Percentiles rank a stretch among this genome's conserved stretches.
These are phyloP conservation scores for Acinonyx jubatus DNA, from an alignment of 2,113 vertebrate genomes.

Conservation along the genomic window DNA sequence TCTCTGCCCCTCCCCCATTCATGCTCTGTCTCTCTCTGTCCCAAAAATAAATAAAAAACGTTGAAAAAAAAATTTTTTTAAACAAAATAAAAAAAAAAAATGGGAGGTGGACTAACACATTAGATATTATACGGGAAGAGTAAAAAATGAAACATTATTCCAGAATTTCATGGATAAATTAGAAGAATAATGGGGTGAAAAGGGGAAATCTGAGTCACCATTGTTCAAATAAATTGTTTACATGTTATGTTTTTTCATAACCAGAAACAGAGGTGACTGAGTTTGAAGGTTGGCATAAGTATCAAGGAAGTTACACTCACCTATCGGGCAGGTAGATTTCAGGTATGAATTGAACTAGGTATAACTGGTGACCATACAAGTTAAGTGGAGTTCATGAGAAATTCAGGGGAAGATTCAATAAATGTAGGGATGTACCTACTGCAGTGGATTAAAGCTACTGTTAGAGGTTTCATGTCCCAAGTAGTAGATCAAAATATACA, in stretches of 20 bases:
- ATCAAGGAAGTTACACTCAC: neutral
- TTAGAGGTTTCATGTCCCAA: neutral
- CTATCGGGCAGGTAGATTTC: neutral
- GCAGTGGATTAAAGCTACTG: neutral
- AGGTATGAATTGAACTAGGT: neutral
- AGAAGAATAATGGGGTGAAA: neutral
- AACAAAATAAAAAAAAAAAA: too few relatives aligned
- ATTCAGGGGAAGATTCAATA: neutral
- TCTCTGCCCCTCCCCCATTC: too few relatives aligned
- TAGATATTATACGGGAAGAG: neutral
- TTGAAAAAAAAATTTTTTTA: too few relatives aligned
- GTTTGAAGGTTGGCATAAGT: neutral
- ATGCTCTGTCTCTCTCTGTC: too few relatives aligned
- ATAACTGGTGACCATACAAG: neutral
- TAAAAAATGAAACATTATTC: neutral
- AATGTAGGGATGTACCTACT: neutral
- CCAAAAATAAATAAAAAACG: too few relatives aligned
- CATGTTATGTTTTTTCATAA: neutral
- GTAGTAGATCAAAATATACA: neutral
- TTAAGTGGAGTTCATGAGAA: neutral
- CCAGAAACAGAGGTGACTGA: neutral
- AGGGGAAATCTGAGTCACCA: neutral
- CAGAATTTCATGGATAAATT: neutral
- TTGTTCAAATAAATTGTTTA: neutral
- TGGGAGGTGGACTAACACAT: neutral